Evolutionary conservation across 2,113 vertebrate species (phyloP), one percentile per base, ranked within the genome.

Genomic region (Rhynchomys soricoides): DNA sequence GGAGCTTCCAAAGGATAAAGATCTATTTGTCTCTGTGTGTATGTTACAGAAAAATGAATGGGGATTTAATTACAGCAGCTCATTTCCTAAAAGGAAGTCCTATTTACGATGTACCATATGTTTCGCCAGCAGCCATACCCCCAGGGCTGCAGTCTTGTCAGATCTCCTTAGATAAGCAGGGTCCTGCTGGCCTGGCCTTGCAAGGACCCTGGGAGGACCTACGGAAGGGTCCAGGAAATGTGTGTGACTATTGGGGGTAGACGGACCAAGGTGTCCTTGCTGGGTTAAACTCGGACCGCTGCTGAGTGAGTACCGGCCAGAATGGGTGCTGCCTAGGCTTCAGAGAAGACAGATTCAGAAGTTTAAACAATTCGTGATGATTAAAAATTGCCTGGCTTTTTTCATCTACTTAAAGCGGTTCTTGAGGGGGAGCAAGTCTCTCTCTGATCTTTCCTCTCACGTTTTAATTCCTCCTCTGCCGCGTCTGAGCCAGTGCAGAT

Each of bases 71-170:
- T 97, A 97, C 97, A 90, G 75, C 31, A 26, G 95, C 93, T 98
- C 93, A 96, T 96, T 97, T 98, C 97, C 97, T 98, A 97, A 97
- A 96, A 98, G 97, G 97, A 97, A 98, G 97, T 96, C 94, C 95
- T 96, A 94, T 97, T 97, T 96, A 97, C 52, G 95, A 96, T 48
- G 95, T 43, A 77, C 97, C 96, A 95, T 96, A 96, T 97, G 96
- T 96, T 97, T 95, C 78, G 86, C 97, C 83, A 95, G 96, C 26
- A 64, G 97, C 94, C 94, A 24, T 92, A 92, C 85, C 96, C 96
- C 90, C 0, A 97, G 95, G 97, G 86, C 93, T 50, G 7, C 29
- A 78, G 78, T 79, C 93, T 75, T 95, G 93, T 98, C 93, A 95
- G 97, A 97, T 97, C 93, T 96, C 95, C 83, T 93, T 59, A 96